Conservation (phyloP, 1,140 invertebrate species). For the Agraylea sexmaculata region DNA sequence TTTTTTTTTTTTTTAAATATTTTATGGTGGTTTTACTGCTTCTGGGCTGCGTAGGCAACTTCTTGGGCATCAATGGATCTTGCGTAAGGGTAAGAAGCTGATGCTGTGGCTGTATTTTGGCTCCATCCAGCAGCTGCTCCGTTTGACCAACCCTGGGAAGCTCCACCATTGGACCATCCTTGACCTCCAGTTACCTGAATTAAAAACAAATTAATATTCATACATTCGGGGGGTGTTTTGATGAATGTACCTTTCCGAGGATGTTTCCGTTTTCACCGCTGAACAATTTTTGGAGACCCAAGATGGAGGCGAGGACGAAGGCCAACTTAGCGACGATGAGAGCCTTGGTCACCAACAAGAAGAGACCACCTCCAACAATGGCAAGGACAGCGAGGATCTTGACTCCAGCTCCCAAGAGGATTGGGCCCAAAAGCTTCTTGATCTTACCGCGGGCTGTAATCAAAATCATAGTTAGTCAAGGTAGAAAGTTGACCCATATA, state of each 20-base stretch:
- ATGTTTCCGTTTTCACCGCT: slow-evolving; percentile 33
- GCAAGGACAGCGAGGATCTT: slow-evolving; percentile 58
- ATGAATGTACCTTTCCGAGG: slow-evolving; percentile 24
- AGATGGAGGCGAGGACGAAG: slow-evolving; percentile 51
- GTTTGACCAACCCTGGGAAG: slow-evolving; percentile 22
- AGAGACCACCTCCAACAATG: slow-evolving; percentile 52
- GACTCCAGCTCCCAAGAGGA: slow-evolving; percentile 50
- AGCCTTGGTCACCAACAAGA: slow-evolving; percentile 61
- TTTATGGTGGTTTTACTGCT: slow-evolving; percentile 18
- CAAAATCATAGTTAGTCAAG: slow-evolving; percentile 12
- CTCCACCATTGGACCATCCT: slow-evolving; percentile 21
- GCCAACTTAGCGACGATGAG: slow-evolving; percentile 63
- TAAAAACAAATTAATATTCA: neutral
- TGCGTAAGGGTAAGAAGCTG: slow-evolving; percentile 44
- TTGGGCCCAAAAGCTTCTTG: slow-evolving; percentile 55
- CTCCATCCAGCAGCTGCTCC: slow-evolving; percentile 29
- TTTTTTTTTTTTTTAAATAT: no score
- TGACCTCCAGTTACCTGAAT: neutral
- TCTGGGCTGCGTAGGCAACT: slow-evolving; percentile 49
- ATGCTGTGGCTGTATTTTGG: slow-evolving; percentile 24
- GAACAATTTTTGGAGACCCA: slow-evolving; percentile 56
- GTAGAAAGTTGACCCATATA: slow-evolving; percentile 1
- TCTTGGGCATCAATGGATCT: slow-evolving; percentile 44
- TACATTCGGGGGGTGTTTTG: neutral
- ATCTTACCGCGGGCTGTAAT: slow-evolving; percentile 55